Evolutionary conservation across 2,888 invertebrate genomes (phyloP).

Genomic region (Tetragonula carbonaria): DNA sequence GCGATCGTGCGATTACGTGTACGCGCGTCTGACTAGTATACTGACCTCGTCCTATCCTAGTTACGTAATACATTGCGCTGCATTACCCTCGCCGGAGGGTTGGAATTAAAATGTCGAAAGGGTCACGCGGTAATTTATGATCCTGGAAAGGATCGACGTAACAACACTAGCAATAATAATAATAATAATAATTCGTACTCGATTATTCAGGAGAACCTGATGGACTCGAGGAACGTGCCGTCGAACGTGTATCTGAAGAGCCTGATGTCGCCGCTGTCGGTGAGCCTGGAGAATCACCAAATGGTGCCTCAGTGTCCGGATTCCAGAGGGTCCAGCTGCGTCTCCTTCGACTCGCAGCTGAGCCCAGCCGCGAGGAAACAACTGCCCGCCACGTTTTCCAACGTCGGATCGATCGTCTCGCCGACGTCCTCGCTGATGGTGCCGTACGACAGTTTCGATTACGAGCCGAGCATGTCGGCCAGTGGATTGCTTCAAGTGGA

Average conservation of each 20-base stretch:
- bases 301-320: slow-evolving; percentile 64
- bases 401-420: slow-evolving; percentile 40
- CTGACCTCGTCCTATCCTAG: not conserved
- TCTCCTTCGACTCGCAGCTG: slow-evolving; percentile 52
- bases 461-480: slow-evolving; percentile 55
- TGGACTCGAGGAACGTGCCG: slow-evolving; percentile 68
- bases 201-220: slow-evolving; percentile 58
- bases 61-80: not conserved
- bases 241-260: slow-evolving; percentile 44
- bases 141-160: no score
- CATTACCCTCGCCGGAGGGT: not conserved
- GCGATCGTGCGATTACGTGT: not conserved
- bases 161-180: no score
- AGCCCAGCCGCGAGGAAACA: slow-evolving; percentile 61
- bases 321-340: slow-evolving; percentile 4
- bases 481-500: slow-evolving; percentile 57
- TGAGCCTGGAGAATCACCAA: slow-evolving; percentile 71
- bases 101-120: not conserved
- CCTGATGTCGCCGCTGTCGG: slow-evolving; percentile 59
- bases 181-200: not conserved
- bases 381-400: slow-evolving; percentile 42
- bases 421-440: slow-evolving; percentile 60
- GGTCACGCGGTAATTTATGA: not conserved
- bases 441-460: slow-evolving; percentile 66
- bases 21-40: not conserved